phyloP scores from a whole-genome alignment of 1,140 invertebrate species.

The Drosophila athabasca region DNA sequence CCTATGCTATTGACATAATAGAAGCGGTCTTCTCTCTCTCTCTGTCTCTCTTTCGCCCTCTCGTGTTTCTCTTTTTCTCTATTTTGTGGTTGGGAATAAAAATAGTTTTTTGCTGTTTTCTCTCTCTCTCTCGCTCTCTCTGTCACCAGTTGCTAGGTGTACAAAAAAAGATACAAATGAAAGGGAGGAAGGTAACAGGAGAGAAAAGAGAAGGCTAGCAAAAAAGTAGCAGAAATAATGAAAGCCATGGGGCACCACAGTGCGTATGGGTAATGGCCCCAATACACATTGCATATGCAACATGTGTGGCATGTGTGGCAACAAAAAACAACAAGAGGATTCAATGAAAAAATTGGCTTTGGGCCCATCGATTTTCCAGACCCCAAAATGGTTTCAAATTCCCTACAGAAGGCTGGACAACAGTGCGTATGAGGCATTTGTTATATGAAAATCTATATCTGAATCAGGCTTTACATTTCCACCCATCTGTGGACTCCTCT shows the following conservation, averaged over 20 bases:
- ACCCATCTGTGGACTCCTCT: no score
- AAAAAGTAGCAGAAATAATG: constrained; percentile 23
- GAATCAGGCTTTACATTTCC: no score
- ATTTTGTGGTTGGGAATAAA: constrained; percentile 69
- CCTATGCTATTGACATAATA: constrained; percentile 76
- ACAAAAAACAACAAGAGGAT: neutral
- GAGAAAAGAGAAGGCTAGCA: neutral
- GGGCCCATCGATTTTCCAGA: no score
- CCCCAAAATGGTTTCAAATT: no score
- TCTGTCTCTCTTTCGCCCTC: constrained; percentile 20
- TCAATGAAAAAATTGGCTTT: no score
- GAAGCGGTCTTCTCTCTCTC: constrained; percentile 46
- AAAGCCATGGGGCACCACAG: neutral
- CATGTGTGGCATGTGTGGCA: neutral
- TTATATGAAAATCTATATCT: no score
- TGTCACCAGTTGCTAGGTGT: constrained; percentile 74
- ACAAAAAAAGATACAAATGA: constrained; percentile 49
- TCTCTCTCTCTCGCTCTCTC: constrained; percentile 33
- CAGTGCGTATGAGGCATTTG: no score
- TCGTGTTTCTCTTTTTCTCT: constrained; percentile 16
- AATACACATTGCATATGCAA: constrained; percentile 27
- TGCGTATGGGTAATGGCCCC: constrained; percentile 37
- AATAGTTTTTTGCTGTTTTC: constrained; percentile 61
- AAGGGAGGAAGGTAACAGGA: neutral
- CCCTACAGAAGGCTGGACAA: no score